Evolutionary conservation across 2,888 invertebrate genomes (phyloP).

Genomic region (Stratiomys singularior): DNA sequence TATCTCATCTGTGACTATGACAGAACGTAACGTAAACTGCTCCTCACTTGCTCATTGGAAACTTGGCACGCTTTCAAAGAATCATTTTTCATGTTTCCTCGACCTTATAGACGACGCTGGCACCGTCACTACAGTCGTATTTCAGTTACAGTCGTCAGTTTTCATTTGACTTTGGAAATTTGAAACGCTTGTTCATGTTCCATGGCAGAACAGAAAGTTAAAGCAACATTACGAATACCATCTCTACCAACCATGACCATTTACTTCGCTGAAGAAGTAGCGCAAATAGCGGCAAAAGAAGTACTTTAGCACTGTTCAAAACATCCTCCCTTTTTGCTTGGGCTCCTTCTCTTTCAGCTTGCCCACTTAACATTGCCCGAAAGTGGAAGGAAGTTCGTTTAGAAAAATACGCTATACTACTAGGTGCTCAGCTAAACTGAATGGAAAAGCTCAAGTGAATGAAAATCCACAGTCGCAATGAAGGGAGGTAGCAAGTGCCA

Average conservation of each 20-base stretch:
- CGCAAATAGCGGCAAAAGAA: background rate
- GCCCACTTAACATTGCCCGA: constrained; percentile 8
- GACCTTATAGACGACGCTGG: background rate
- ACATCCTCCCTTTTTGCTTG: background rate
- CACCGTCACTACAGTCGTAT: background rate
- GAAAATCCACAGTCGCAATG: no score
- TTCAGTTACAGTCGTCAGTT: constrained; percentile 16
- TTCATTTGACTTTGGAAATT: constrained; percentile 37
- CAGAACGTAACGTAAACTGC: no score
- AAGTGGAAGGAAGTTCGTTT: background rate
- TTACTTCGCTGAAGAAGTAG: no score
- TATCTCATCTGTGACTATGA: no score
- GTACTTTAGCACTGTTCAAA: background rate
- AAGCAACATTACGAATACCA: background rate
- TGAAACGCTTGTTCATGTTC: constrained; percentile 13
- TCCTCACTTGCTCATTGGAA: background rate
- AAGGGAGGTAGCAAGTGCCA: no score
- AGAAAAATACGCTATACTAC: background rate
- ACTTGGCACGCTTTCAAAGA: constrained; percentile 41
- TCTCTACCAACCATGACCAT: background rate
- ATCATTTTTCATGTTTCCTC: constrained; percentile 33
- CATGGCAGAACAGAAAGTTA: background rate
- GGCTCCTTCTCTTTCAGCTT: background rate
- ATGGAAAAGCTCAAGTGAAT: no score
- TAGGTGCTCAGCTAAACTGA: no score